Percentiles rank a stretch among this genome's conserved stretches.
phyloP scores from a whole-genome alignment of 2,888 invertebrate genomes.

The Drosophila nr. fundita region DNA sequence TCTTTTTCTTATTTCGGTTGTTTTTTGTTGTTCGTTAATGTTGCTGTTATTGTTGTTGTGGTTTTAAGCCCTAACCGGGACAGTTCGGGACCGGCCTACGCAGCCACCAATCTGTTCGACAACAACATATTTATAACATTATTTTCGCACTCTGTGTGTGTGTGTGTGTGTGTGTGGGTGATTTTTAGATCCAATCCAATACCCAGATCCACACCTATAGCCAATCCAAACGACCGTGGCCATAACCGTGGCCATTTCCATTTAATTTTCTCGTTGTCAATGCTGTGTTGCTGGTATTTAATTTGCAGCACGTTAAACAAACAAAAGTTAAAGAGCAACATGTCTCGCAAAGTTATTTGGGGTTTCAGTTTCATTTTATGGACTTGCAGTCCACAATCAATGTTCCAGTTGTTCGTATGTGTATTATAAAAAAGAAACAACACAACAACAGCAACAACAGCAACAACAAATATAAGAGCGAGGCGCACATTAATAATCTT shows the following conservation, averaged over 20 bases:
- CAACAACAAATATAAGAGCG: slow-evolving; percentile 41
- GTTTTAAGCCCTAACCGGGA: slow-evolving; percentile 59
- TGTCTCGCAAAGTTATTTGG: slow-evolving; percentile 51
- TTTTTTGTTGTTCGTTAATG: slow-evolving; percentile 26
- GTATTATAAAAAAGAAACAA: slow-evolving; percentile 16
- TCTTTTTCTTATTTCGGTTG: slow-evolving; percentile 12
- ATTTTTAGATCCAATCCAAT: slow-evolving; percentile 14
- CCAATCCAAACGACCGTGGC: slow-evolving; percentile 7
- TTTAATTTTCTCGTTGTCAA: slow-evolving; percentile 65
- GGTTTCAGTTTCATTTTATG: slow-evolving; percentile 52
- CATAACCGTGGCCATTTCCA: slow-evolving; percentile 45
- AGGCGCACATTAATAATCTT: slow-evolving; percentile 80
- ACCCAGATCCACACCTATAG: not conserved
- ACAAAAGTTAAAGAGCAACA: slow-evolving; percentile 69
- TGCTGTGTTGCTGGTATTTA: slow-evolving; percentile 56
- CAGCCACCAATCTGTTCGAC: slow-evolving; percentile 56
- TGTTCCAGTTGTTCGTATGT: slow-evolving; percentile 31
- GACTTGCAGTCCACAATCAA: slow-evolving; percentile 45
- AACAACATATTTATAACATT: slow-evolving; percentile 76
- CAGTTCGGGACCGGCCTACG: slow-evolving; percentile 51
- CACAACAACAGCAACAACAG: slow-evolving; percentile 15
- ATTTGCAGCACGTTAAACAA: slow-evolving; percentile 78
- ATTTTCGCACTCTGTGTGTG: slow-evolving; percentile 66
- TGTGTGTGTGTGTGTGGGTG: slow-evolving; percentile 41
- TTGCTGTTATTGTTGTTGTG: slow-evolving; percentile 18